Conservation (phyloP, 2,797 vertebrate species). For the Argyrosomus regius region DNA sequence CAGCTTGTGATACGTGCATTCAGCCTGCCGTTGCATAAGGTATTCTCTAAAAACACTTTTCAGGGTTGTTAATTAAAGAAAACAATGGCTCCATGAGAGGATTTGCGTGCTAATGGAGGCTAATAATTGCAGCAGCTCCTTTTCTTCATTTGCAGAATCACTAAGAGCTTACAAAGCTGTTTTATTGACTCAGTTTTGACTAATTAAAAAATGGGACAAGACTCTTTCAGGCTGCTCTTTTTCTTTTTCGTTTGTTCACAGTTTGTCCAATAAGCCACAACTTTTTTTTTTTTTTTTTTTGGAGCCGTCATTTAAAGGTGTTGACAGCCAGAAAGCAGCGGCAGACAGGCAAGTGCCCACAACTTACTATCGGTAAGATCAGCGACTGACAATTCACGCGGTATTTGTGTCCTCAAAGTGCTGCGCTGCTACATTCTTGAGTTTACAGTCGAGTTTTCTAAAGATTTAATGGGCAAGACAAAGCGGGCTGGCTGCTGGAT, state of each 20-base stretch:
- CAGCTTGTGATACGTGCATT: constrained; percentile 13
- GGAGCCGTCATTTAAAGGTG: constrained; percentile 27
- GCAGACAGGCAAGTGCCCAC: constrained; percentile 18
- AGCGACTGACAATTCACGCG: constrained; percentile 14
- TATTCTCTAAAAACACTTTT: constrained; percentile 27
- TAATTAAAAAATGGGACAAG: constrained; percentile 38
- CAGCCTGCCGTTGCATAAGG: constrained; percentile 1
- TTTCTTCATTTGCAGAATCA: constrained; percentile 28
- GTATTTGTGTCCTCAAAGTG: constrained; percentile 26
- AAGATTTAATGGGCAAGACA: constrained; percentile 54
- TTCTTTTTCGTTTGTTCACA: constrained; percentile 23
- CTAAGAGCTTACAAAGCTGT: constrained; percentile 23
- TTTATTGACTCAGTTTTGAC: constrained; percentile 46
- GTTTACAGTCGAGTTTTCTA: constrained; percentile 39
- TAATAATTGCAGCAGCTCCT: constrained; percentile 42
- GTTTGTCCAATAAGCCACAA: constrained; percentile 35
- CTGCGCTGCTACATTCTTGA: constrained; percentile 31
- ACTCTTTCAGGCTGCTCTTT: constrained; percentile 17
- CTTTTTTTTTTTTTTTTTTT: not conserved
- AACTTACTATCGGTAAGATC: constrained; percentile 38
- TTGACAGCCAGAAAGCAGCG: constrained; percentile 12
- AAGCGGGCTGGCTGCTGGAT: constrained; percentile 30
- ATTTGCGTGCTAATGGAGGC: constrained; percentile 18
- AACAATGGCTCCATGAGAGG: constrained; percentile 42
- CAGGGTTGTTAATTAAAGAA: constrained; percentile 58